Evolutionary conservation across 1,140 invertebrate species (phyloP), one percentile per base, ranked within the genome.

Genomic region (Diploscapter pachys): DNA sequence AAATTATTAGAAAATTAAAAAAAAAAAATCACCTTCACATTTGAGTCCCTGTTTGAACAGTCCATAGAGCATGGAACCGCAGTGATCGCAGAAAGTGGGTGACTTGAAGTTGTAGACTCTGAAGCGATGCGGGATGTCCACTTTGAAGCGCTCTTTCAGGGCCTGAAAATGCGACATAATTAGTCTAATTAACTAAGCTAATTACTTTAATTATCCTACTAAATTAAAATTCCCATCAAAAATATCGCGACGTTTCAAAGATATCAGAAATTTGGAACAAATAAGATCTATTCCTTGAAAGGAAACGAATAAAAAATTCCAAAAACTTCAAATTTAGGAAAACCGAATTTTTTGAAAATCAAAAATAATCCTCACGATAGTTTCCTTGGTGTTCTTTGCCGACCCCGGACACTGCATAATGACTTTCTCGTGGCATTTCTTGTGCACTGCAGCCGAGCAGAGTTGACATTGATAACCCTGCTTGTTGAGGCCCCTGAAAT

Each of bases 61-160:
- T 13, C 96, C 97, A 87, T 98, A 99, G 13, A 99, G 90, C 81
- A 95, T 87, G 11, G 93, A 94, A 70, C 96, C 97, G 88, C 96
- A 99, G 86, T 99, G 96, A 88, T 99, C 96, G 89, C 97, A 99
- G 88, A 99, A 99, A 55, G 97, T 98, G 86, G 96, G 96, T 76
- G 93, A 89, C 88, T 95, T 97, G 88, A 95, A 99, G 84, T 91
- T 98, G 88, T 98, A 96, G 68, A 89, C 87, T 75, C 86, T 86
- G 86, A 91, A 91, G 49, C 94, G 91, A 89, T 99, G 97, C 70
- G 96, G 96, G 76, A 99, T 90, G 88, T 99, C 98, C 78, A 99
- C 96, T 87, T 92, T 97, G 89, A 99, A 99, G 61, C 96, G 89
- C 86, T 86, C 85, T 75, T 83, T 85, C 31, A 82, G 71, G 54